Conservation (phyloP, 2,113 vertebrate species). For the Ctenomys sociabilis region DNA sequence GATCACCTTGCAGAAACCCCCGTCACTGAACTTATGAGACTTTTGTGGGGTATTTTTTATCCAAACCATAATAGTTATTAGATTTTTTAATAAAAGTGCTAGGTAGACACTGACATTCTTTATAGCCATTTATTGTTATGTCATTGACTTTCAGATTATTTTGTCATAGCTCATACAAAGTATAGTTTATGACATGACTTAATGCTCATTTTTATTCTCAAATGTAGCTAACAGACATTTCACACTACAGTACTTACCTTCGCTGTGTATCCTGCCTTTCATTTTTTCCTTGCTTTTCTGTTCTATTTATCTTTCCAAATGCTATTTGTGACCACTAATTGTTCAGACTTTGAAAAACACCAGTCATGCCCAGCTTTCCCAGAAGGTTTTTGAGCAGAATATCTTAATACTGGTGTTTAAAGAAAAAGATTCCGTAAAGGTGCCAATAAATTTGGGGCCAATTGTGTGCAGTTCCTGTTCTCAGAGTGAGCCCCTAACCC, state of each 20-base stretch:
- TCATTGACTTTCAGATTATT: not conserved
- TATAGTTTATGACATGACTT: not conserved
- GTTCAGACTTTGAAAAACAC: not conserved
- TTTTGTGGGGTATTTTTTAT: not conserved
- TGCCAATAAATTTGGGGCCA: not conserved
- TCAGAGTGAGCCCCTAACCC: not conserved
- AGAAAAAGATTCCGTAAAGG: not conserved
- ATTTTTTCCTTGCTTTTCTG: not conserved
- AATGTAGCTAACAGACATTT: not conserved
- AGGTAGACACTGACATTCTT: not conserved
- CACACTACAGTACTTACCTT: not conserved
- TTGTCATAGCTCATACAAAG: not conserved
- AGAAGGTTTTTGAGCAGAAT: not conserved
- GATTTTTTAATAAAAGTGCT: not conserved
- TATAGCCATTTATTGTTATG: not conserved
- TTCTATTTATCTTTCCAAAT: not conserved
- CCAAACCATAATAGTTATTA: not conserved
- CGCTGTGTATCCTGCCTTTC: not conserved
- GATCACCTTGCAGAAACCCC: not conserved
- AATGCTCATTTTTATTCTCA: not conserved
- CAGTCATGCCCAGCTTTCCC: not conserved
- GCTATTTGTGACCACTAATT: not conserved
- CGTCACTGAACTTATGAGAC: not conserved
- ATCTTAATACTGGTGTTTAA: not conserved
- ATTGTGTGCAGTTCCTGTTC: not conserved